Evolutionary conservation across 2,888 invertebrate species (phyloP).

Genomic region (Philaethria dido): DNA sequence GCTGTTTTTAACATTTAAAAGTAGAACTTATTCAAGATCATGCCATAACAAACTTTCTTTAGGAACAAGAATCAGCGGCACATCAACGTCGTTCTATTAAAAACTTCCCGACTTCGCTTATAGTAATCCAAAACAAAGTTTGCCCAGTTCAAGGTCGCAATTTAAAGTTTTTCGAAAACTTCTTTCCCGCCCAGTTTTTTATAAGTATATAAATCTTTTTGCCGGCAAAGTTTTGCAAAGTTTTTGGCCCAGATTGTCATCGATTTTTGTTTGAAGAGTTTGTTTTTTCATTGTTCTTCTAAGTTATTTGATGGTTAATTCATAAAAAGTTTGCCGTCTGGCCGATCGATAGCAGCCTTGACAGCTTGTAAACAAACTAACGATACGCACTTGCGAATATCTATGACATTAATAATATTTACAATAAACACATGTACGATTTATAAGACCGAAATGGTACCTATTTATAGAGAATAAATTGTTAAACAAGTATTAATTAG

Average conservation of each 20-base stretch:
- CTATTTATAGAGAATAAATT: neutral
- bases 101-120: slow-evolving; percentile 76
- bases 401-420: neutral
- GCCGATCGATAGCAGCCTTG: slow-evolving; percentile 75
- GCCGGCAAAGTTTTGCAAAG: slow-evolving; percentile 80
- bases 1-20: slow-evolving; percentile 9
- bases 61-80: slow-evolving; percentile 39
- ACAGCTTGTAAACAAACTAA: slow-evolving; percentile 71
- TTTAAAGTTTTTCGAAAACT: slow-evolving; percentile 84
- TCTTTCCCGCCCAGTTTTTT: slow-evolving; percentile 82
- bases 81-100: slow-evolving; percentile 73
- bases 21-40: slow-evolving; percentile 22
- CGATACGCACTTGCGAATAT: slow-evolving; percentile 15
- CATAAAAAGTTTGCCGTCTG: slow-evolving; percentile 82
- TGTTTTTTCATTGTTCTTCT: slow-evolving; percentile 84
- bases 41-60: slow-evolving; percentile 15
- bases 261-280: slow-evolving; percentile 85
- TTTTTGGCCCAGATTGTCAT: slow-evolving; percentile 85
- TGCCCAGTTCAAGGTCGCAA: slow-evolving; percentile 83
- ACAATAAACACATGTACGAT: neutral
- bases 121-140: slow-evolving; percentile 83
- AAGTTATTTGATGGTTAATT: slow-evolving; percentile 85
- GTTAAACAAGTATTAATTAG: too few species aligned
- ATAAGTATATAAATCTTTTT: slow-evolving; percentile 84
- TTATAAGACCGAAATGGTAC: neutral